These are phyloP conservation scores for Drosophila nr. perissopoda DNA, from an alignment of 2,888 invertebrate genomes.

Conservation along the genomic window DNA sequence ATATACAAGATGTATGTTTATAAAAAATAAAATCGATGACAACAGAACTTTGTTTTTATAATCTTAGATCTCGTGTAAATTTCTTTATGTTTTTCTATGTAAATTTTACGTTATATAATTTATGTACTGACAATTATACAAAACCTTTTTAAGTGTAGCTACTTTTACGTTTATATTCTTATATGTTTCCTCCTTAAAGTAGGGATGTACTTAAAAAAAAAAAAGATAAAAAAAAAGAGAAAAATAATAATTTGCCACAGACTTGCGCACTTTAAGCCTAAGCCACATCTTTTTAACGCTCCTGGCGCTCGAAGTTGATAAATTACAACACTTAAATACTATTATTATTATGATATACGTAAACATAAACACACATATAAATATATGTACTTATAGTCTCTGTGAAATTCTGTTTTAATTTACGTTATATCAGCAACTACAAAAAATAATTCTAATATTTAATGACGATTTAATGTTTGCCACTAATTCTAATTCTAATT, in stretches of 20 bases:
- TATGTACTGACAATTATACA: conserved; percentile 50
- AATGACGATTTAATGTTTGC: conserved; percentile 70
- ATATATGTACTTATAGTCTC: conserved; percentile 49
- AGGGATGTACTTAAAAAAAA: conserved; percentile 24
- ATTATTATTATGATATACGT: conserved; percentile 36
- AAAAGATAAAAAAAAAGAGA: conserved; percentile 1
- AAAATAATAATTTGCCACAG: conserved; percentile 56
- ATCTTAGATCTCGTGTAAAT: conserved; percentile 75
- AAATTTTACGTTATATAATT: conserved; percentile 52
- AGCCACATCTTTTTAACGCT: conserved; percentile 36
- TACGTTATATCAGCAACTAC: conserved; percentile 50
- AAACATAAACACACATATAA: conserved; percentile 24
- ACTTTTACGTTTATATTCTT: conserved; percentile 22
- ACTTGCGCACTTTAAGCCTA: conserved; percentile 69
- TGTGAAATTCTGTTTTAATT: conserved; percentile 65
- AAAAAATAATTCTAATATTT: conserved; percentile 48
- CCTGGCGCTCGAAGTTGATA: conserved; percentile 39
- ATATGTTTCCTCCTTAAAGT: conserved; percentile 38
- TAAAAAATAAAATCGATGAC: conserved; percentile 64
- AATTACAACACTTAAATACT: conserved; percentile 34
- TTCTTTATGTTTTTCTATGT: conserved; percentile 57
- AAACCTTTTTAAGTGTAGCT: conserved; percentile 41
- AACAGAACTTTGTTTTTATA: conserved; percentile 67
- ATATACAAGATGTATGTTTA: conserved; percentile 50
- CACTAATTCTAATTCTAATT: conserved; percentile 77